Evolutionary conservation across 2,888 invertebrate species (phyloP).

Genomic region (Iphiclides podalirius): DNA sequence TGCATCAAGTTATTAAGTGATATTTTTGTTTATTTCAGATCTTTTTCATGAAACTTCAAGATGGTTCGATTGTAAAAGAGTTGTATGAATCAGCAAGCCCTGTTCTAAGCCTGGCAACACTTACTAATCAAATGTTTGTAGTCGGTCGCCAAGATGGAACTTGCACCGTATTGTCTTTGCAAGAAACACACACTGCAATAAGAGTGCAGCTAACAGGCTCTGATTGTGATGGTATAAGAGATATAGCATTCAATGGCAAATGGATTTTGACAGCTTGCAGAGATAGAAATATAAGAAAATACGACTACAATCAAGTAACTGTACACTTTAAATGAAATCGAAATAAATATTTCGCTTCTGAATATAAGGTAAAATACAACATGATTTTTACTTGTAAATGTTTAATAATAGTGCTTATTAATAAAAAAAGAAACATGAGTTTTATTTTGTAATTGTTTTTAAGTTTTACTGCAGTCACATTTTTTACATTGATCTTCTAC

Average conservation of each 20-base stretch:
- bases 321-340: constrained; percentile 65
- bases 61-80: constrained; percentile 50
- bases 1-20: no score
- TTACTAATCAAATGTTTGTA: constrained; percentile 72
- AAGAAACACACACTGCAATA: constrained; percentile 46
- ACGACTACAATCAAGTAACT: constrained; percentile 74
- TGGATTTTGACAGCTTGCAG: constrained; percentile 83
- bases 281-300: constrained; percentile 82
- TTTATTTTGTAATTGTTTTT: constrained; percentile 1
- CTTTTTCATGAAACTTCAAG: constrained; percentile 47
- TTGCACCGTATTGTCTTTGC: constrained; percentile 74
- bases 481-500: not conserved
- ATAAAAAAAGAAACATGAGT: not conserved
- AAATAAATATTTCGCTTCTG: constrained; percentile 3
- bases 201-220: constrained; percentile 83
- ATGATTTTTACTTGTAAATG: not conserved
- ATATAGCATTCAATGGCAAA: constrained; percentile 78
- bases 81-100: constrained; percentile 80
- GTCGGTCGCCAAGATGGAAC: constrained; percentile 83
- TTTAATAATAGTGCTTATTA: not conserved
- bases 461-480: constrained; percentile 13
- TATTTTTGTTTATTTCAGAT: constrained; percentile 49
- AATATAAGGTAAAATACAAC: constrained; percentile 10
- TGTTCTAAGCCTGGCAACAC: constrained; percentile 71
- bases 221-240: constrained; percentile 85